phyloP scores from a whole-genome alignment of 2,888 invertebrate species.

The Hermodice carunculata region DNA sequence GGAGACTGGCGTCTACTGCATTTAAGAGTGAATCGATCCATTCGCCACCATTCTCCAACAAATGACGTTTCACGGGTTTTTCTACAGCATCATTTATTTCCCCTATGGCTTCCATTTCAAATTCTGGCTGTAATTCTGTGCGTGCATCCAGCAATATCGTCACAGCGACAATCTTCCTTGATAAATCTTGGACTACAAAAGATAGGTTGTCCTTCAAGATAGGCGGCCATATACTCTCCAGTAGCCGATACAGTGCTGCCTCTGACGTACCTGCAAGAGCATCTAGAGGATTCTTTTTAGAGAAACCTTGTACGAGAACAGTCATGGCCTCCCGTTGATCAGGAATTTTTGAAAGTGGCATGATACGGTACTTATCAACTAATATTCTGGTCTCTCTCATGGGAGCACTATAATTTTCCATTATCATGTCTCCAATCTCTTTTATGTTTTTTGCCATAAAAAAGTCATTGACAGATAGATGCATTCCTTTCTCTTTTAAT shows the following conservation, averaged over 20 bases:
- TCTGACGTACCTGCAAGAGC: conserved; percentile 4
- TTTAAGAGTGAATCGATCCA: conserved; percentile 9
- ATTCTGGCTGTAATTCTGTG: conserved; percentile 12
- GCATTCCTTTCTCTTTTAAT: background rate
- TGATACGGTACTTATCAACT: background rate
- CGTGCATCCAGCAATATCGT: background rate
- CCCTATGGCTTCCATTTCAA: conserved; percentile 16
- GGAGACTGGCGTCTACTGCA: conserved; percentile 5
- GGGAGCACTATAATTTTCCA: background rate
- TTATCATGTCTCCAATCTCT: background rate
- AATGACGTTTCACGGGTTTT: conserved; percentile 6
- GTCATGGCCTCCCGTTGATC: conserved; percentile 3
- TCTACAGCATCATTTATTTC: conserved; percentile 21
- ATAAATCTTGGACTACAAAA: conserved; percentile 4
- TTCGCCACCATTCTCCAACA: background rate
- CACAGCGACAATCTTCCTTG: background rate
- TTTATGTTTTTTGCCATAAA: background rate
- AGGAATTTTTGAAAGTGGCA: background rate
- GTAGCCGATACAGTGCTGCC: background rate
- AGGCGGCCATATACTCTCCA: conserved; percentile 13
- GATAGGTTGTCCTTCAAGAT: conserved; percentile 14
- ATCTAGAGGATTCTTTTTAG: conserved; percentile 18
- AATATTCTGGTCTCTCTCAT: background rate
- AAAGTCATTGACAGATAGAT: background rate
- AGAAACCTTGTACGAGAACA: background rate